Percentiles rank a stretch among this genome's conserved stretches.
Conservation (phyloP, 2,888 invertebrate genomes). For the Andrena haemorrhoa region DNA sequence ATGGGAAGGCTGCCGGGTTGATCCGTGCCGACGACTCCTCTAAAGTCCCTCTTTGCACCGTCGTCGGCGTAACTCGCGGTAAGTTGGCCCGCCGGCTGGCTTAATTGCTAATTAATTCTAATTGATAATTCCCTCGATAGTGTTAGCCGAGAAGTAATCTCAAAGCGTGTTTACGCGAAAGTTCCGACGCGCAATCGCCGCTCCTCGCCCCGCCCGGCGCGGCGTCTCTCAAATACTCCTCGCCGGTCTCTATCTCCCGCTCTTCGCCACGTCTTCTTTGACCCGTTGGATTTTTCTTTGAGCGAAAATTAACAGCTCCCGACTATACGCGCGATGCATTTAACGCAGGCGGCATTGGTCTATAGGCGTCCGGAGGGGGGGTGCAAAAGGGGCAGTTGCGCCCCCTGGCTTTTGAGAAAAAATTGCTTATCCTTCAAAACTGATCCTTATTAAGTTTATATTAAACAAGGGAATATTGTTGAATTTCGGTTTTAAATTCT, state of each 20-base stretch:
- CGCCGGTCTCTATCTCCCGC: conserved; percentile 15
- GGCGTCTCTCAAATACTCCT: conserved; percentile 26
- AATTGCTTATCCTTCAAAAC: too few species aligned
- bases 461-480: too few species aligned
- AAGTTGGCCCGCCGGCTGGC: conserved; percentile 68
- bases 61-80: conserved; percentile 63
- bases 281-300: conserved; percentile 27
- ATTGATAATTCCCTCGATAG: conserved; percentile 75
- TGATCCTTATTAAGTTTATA: too few species aligned
- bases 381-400: too few species aligned
- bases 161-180: conserved; percentile 75
- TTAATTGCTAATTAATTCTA: conserved; percentile 79
- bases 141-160: conserved; percentile 70
- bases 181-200: conserved; percentile 60
- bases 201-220: conserved; percentile 26
- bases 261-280: conserved; percentile 8
- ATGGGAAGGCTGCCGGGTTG: conserved; percentile 54
- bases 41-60: conserved; percentile 52
- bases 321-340: not conserved
- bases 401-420: too few species aligned
- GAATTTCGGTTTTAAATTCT: too few species aligned
- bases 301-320: conserved; percentile 26
- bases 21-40: conserved; percentile 58
- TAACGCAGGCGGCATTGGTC: too few species aligned
- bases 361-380: too few species aligned